A percentile compares a stretch with the other conserved stretches of the same genome.
These are phyloP conservation scores for Phainopepla nitens DNA, from an alignment of 2,113 vertebrate genomes.

Conservation along the genomic window DNA sequence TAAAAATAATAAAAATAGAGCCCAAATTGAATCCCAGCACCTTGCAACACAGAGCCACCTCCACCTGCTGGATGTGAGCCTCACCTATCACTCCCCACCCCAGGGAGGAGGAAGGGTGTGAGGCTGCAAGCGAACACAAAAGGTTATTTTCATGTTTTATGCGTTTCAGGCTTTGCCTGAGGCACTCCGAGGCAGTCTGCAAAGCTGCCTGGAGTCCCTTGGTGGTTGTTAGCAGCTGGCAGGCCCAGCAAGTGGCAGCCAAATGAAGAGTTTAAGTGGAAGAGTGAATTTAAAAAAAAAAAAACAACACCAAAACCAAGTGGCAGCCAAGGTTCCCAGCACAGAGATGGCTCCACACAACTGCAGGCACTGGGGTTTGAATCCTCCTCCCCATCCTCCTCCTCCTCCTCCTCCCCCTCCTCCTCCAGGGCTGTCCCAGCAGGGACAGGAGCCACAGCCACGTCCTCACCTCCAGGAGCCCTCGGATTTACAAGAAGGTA, in stretches of 20 bases:
- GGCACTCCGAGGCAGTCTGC: not conserved
- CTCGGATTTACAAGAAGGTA: not conserved
- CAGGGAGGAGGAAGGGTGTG: not conserved
- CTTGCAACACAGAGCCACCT: not conserved
- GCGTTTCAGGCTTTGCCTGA: not conserved
- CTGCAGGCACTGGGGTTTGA: not conserved
- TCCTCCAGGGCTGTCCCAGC: not conserved
- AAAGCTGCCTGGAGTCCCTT: slow-evolving; percentile 14
- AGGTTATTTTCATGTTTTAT: not conserved
- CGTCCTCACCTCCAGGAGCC: not conserved
- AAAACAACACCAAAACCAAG: not conserved
- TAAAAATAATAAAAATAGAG: not conserved
- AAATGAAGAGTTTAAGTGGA: not conserved
- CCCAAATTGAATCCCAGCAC: not conserved
- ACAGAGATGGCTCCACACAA: not conserved
- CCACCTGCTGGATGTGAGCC: not conserved
- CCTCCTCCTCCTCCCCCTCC: not conserved
- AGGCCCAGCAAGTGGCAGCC: slow-evolving; percentile 3
- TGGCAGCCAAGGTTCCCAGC: not conserved
- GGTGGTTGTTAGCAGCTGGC: slow-evolving; percentile 46
- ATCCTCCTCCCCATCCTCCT: not conserved
- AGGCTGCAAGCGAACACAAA: not conserved
- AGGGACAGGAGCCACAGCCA: not conserved
- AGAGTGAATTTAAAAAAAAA: not conserved
- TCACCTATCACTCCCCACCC: not conserved